Conservation (phyloP, 2,888 invertebrate species). For the Bhutanitis thaidina region DNA sequence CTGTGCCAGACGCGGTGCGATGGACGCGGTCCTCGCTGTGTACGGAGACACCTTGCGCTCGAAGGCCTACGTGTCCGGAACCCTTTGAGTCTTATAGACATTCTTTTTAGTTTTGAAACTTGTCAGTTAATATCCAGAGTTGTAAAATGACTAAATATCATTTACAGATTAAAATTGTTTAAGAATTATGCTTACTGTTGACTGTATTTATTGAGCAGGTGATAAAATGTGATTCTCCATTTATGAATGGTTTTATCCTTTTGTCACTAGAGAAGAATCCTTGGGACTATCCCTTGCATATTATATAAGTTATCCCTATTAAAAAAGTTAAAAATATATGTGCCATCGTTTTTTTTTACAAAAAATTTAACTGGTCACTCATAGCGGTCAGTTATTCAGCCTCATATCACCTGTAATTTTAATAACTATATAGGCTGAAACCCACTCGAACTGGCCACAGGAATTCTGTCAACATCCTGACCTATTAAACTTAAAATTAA, state of each 20-base stretch:
- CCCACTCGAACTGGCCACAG: too few relatives aligned
- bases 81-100: slow-evolving; percentile 32
- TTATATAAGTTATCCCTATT: slow-evolving; percentile 80
- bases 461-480: too few relatives aligned
- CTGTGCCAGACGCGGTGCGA: slow-evolving; percentile 12
- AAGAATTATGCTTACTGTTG: slow-evolving; percentile 79
- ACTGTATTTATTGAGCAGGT: slow-evolving; percentile 79
- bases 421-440: too few relatives aligned
- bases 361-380: too few relatives aligned
- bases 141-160: slow-evolving; percentile 74
- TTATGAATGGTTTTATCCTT: slow-evolving; percentile 70
- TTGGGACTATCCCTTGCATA: slow-evolving; percentile 77
- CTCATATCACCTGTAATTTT: too few relatives aligned
- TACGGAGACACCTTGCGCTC: slow-evolving; percentile 33
- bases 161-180: slow-evolving; percentile 73
- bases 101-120: slow-evolving; percentile 55
- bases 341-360: slow-evolving; percentile 25
- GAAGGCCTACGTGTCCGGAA: slow-evolving; percentile 24
- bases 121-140: slow-evolving; percentile 59
- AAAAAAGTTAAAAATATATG: slow-evolving; percentile 69
- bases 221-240: slow-evolving; percentile 75
- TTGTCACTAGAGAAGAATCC: slow-evolving; percentile 74
- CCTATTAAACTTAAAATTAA: too few relatives aligned
- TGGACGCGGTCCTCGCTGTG: slow-evolving; percentile 14
- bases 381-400: too few relatives aligned